These are phyloP conservation scores for Tylochromis polylepis DNA, from an alignment of 2,113 vertebrate genomes.

Conservation along the genomic window DNA sequence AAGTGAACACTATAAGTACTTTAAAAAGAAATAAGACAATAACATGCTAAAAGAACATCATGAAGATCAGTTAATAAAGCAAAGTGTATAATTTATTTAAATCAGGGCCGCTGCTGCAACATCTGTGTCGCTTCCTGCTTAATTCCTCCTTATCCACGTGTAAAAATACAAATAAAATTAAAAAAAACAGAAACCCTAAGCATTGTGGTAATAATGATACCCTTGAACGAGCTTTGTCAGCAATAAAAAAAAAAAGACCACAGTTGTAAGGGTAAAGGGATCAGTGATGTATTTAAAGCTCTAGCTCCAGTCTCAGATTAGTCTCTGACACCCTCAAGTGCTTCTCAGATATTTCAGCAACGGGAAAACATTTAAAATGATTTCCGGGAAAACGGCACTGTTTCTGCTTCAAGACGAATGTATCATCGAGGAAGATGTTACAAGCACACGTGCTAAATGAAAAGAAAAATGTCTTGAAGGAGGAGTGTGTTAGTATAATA, in stretches of 20 bases:
- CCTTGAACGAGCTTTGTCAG: background rate
- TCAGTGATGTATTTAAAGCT: background rate
- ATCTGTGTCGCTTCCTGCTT: background rate
- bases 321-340: background rate
- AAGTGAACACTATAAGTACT: background rate
- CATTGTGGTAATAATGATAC: background rate
- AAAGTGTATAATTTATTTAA: background rate
- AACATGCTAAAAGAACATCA: background rate
- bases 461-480: background rate
- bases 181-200: background rate
- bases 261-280: background rate
- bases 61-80: background rate
- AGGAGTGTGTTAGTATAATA: background rate
- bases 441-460: background rate
- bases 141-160: background rate
- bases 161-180: background rate
- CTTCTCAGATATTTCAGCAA: background rate
- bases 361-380: background rate
- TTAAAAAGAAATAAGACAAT: background rate
- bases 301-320: background rate
- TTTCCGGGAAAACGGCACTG: background rate
- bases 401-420: background rate
- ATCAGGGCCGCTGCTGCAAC: background rate
- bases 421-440: background rate
- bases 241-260: background rate